phyloP scores from a whole-genome alignment of 2,113 vertebrate genomes.

The Cynoglossus semilaevis region DNA sequence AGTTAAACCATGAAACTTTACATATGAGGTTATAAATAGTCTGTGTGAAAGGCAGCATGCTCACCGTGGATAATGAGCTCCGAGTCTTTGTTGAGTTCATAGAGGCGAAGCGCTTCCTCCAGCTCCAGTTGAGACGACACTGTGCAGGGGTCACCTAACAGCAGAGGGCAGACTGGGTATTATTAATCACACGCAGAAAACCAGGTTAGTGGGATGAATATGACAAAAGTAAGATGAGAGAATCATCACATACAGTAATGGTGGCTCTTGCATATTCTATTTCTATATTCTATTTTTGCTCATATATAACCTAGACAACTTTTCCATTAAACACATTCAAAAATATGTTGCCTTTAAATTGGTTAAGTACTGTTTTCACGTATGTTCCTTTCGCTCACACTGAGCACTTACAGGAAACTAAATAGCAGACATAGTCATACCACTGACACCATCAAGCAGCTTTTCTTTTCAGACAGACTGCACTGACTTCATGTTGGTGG shows the following conservation, averaged over 20 bases:
- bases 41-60: slow-evolving; percentile 12
- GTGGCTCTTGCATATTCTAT: too few species aligned
- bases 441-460: slow-evolving; percentile 24
- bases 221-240: not conserved
- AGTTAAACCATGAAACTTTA: slow-evolving; percentile 8
- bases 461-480: slow-evolving; percentile 38
- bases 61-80: slow-evolving; percentile 97
- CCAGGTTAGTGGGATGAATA: not conserved
- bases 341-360: too few species aligned
- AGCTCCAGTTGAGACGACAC: slow-evolving; percentile 97
- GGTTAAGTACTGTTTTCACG: not conserved
- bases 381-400: not conserved
- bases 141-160: slow-evolving; percentile 93
- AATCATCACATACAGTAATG: not conserved
- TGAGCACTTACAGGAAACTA: not conserved
- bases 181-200: slow-evolving; percentile 11
- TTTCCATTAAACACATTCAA: too few species aligned
- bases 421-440: not conserved
- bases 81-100: slow-evolving; percentile 98
- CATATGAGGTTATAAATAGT: not conserved
- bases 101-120: slow-evolving; percentile 95
- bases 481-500: slow-evolving; percentile 31
- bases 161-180: slow-evolving; percentile 26
- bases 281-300: too few species aligned
- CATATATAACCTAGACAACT: too few species aligned